Conservation (phyloP, 2,113 vertebrate genomes). For the Otis tarda region DNA sequence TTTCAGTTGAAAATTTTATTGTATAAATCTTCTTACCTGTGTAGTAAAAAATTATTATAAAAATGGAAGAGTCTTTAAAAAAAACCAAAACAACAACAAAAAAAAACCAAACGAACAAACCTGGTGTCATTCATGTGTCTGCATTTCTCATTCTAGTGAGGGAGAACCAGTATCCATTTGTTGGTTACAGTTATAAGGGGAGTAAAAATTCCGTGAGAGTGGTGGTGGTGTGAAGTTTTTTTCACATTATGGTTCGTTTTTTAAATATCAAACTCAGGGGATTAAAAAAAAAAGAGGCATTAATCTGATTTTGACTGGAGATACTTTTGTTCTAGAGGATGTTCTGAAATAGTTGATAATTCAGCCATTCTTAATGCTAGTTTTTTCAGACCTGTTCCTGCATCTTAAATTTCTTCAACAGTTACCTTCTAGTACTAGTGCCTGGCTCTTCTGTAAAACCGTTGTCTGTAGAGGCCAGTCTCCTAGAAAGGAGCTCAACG, state of each 20-base stretch:
- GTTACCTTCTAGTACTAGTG: too few species aligned
- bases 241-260: neutral
- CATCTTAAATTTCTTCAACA: neutral
- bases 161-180: neutral
- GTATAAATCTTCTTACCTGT: conserved; percentile 38
- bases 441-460: neutral
- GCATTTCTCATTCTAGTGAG: neutral
- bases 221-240: neutral
- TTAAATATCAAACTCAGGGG: neutral
- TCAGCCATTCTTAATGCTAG: neutral
- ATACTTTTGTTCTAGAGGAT: neutral
- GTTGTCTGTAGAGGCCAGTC: neutral
- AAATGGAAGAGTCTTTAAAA: neutral
- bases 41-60: conserved; percentile 11
- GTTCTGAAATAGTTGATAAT: neutral
- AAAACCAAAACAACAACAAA: neutral
- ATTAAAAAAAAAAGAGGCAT: neutral
- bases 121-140: neutral
- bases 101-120: too few species aligned
- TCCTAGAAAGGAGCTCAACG: neutral
- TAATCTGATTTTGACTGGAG: neutral
- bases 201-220: too few species aligned
- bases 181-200: neutral
- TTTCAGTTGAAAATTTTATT: conserved; percentile 45
- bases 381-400: neutral